Conservation (phyloP, 2,113 vertebrate species). For the Acanthisitta chloris region DNA sequence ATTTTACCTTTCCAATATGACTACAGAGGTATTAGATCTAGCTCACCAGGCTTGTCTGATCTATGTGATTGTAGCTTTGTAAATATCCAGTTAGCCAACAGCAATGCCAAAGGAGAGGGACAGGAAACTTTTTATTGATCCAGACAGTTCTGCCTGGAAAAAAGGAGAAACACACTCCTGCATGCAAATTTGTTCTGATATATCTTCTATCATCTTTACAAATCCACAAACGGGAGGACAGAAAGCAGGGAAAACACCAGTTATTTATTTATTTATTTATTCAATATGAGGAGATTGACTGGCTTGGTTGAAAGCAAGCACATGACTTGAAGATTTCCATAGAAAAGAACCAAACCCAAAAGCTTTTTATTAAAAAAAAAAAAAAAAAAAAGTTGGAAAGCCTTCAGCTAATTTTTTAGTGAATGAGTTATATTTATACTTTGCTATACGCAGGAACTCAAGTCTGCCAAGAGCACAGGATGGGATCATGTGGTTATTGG, state of each 20-base stretch:
- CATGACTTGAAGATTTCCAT: neutral
- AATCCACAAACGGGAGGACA: neutral
- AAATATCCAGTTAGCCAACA: neutral
- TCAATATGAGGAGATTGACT: neutral
- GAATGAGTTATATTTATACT: constrained; percentile 31
- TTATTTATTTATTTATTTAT: neutral
- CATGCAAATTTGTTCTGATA: neutral
- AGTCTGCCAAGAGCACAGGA: constrained; percentile 44
- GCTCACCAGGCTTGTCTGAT: neutral
- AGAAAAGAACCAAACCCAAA: neutral
- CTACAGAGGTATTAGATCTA: neutral
- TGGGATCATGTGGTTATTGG: constrained; percentile 44
- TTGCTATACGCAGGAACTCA: neutral
- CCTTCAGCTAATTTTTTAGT: neutral
- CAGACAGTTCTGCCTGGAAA: neutral
- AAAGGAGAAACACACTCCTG: neutral
- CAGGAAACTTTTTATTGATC: neutral
- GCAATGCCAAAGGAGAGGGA: neutral
- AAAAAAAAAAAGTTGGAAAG: neutral
- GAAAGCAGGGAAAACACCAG: neutral
- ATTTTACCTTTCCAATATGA: constrained; percentile 15
- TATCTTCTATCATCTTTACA: neutral
- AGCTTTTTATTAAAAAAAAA: neutral
- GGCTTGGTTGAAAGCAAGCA: neutral
- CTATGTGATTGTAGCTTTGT: neutral